Evolutionary conservation across 2,888 invertebrate genomes (phyloP).

Genomic region (Drosophila quasianomalipes): DNA sequence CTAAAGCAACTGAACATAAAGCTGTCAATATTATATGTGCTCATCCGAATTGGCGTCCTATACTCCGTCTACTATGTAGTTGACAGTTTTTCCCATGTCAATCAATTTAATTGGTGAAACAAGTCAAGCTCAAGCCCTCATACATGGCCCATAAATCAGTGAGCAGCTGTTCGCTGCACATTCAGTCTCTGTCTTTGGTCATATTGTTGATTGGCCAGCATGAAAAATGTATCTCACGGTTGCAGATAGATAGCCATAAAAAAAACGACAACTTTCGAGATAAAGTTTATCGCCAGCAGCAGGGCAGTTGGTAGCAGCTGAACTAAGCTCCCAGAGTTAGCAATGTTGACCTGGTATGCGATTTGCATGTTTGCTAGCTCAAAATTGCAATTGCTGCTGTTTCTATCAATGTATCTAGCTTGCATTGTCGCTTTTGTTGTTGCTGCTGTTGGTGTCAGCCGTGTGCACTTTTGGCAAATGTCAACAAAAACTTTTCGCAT

Average conservation of each 20-base stretch:
- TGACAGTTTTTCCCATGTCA: constrained; percentile 83
- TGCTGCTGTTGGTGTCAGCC: constrained; percentile 21
- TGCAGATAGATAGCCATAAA: constrained; percentile 45
- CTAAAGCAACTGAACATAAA: background rate
- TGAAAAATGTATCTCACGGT: constrained; percentile 67
- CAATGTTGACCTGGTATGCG: constrained; percentile 77
- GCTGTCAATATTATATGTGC: background rate
- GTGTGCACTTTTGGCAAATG: constrained; percentile 69
- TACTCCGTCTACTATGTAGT: constrained; percentile 11
- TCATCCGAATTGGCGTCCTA: background rate
- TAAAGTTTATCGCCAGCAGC: constrained; percentile 72
- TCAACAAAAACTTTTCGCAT: constrained; percentile 71
- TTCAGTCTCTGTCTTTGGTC: constrained; percentile 19
- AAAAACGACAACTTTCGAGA: constrained; percentile 70
- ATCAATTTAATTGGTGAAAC: constrained; percentile 79
- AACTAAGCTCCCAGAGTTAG: constrained; percentile 19
- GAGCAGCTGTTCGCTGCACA: constrained; percentile 56
- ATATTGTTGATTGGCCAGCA: constrained; percentile 74
- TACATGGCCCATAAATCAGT: constrained; percentile 74
- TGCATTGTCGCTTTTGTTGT: constrained; percentile 10
- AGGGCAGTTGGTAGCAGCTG: constrained; percentile 45
- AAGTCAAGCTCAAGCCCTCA: constrained; percentile 62
- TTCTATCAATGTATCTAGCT: constrained; percentile 31
- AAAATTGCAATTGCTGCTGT: constrained; percentile 61
- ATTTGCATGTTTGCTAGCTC: constrained; percentile 75